Evolutionary conservation across 2,797 vertebrate species (phyloP).

Genomic region (Pangasius krempfi): DNA sequence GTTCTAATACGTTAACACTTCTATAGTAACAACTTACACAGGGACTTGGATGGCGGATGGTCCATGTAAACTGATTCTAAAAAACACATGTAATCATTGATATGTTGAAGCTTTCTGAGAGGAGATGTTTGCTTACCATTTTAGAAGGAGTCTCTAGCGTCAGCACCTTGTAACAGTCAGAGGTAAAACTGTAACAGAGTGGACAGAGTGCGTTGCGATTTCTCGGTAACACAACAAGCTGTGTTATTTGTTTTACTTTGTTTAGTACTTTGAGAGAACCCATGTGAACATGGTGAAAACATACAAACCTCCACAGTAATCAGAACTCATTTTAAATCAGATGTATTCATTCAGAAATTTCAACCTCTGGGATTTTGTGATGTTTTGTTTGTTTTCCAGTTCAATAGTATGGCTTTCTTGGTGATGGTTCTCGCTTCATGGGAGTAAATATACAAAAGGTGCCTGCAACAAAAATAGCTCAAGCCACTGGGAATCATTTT

Average conservation of each 20-base stretch:
- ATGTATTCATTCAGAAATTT: background rate
- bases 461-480: background rate
- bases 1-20: background rate
- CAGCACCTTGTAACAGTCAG: too few relatives aligned
- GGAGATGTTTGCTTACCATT: background rate
- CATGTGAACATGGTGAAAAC: background rate
- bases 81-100: background rate
- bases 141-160: too few relatives aligned
- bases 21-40: background rate
- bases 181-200: too few relatives aligned
- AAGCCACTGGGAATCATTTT: constrained; percentile 1
- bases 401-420: background rate
- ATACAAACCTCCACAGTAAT: background rate
- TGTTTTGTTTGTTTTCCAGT: background rate
- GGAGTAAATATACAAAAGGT: background rate
- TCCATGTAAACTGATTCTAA: background rate
- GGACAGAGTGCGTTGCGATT: too few relatives aligned
- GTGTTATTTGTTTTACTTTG: too few relatives aligned
- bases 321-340: background rate
- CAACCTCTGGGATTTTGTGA: background rate
- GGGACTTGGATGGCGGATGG: background rate
- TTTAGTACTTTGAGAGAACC: background rate
- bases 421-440: background rate
- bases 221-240: too few relatives aligned
- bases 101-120: background rate